Conservation (phyloP, 2,113 vertebrate genomes). For the Plecotus auritus region DNA sequence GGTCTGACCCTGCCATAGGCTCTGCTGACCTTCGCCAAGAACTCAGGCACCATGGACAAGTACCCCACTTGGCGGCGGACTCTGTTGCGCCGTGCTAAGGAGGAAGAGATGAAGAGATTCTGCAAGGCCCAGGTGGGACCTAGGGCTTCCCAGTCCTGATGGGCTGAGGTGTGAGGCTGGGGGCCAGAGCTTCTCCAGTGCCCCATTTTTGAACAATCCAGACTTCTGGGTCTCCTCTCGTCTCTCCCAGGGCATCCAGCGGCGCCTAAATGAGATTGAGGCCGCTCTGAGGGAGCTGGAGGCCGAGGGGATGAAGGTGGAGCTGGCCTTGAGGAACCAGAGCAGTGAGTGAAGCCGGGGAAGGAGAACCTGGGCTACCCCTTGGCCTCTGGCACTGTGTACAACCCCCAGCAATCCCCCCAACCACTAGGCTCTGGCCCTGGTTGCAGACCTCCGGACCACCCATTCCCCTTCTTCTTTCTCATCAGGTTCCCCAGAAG, state of each 20-base stretch:
- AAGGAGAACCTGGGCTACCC: neutral
- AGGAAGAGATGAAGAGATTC: conserved; percentile 88
- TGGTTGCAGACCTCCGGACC: accelerated
- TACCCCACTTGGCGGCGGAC: conserved; percentile 84
- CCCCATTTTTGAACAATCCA: neutral
- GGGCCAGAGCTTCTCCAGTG: neutral
- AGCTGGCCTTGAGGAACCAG: conserved; percentile 84
- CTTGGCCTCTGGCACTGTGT: neutral
- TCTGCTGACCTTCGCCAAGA: conserved; percentile 58
- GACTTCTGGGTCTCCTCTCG: neutral
- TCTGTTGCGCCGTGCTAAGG: conserved; percentile 84
- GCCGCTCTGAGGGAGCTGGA: conserved; percentile 90
- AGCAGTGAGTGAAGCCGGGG: conserved; percentile 77
- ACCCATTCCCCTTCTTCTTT: neutral
- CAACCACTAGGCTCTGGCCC: neutral
- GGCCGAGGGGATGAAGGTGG: conserved; percentile 86
- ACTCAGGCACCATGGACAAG: conserved; percentile 75
- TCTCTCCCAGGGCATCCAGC: conserved; percentile 88
- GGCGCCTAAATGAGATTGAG: conserved; percentile 93
- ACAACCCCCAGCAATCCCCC: neutral
- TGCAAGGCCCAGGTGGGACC: conserved; percentile 89
- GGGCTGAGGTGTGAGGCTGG: neutral
- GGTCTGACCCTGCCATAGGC: conserved; percentile 47
- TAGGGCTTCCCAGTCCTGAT: too few relatives aligned
- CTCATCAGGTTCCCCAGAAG: conserved; percentile 74